Evolutionary conservation across 1,140 invertebrate genomes (phyloP).

Genomic region (Trachymyrmex cornetzi): DNA sequence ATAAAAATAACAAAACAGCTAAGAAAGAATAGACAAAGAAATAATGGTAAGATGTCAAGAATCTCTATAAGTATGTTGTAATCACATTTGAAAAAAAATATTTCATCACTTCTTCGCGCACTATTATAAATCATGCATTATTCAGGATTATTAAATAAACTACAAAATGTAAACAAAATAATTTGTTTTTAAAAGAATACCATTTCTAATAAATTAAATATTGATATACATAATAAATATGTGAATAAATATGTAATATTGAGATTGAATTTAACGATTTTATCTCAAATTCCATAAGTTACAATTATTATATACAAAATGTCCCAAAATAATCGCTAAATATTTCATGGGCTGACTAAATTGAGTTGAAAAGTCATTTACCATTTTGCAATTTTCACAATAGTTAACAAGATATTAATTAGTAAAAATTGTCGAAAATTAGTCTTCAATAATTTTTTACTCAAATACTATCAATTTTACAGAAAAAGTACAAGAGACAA

Average conservation of each 20-base stretch:
- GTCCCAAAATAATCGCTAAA: too few species aligned
- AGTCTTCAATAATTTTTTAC: too few species aligned
- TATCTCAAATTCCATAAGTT: neutral
- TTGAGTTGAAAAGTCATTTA: too few species aligned
- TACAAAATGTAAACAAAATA: neutral
- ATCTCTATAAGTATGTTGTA: slow-evolving; percentile 21
- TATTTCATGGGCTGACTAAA: too few species aligned
- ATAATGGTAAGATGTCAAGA: slow-evolving; percentile 33
- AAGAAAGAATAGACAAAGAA: slow-evolving; percentile 14
- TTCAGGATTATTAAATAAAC: neutral
- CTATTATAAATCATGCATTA: neutral
- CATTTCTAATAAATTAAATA: neutral
- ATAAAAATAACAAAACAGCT: slow-evolving; percentile 49
- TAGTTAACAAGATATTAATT: too few species aligned
- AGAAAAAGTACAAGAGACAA: too few species aligned
- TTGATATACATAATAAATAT: neutral
- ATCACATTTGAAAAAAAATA: slow-evolving; percentile 11
- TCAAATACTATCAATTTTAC: too few species aligned
- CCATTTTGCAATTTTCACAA: too few species aligned
- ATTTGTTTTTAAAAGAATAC: neutral
- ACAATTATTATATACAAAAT: neutral
- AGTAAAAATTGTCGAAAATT: too few species aligned
- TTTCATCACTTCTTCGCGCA: slow-evolving; percentile 8
- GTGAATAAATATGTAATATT: neutral
- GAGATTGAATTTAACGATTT: neutral